phyloP scores from a whole-genome alignment of 2,113 vertebrate species.

The Cyanoliseus patagonus region DNA sequence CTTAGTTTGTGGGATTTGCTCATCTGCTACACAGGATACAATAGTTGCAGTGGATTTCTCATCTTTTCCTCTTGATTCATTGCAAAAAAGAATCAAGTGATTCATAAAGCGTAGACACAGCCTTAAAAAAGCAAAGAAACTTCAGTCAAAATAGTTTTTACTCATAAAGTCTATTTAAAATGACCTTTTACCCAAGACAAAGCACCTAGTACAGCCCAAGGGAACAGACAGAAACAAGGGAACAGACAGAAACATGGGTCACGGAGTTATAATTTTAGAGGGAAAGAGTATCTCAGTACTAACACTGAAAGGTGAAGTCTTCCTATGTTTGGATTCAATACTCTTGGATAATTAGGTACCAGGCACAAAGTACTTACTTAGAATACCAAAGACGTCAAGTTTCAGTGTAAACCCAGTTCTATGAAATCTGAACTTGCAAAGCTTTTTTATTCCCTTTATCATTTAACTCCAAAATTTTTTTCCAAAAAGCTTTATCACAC shows the following conservation, averaged over 20 bases:
- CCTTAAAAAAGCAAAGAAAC: slow-evolving; percentile 57
- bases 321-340: background rate
- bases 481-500: background rate
- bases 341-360: background rate
- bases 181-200: background rate
- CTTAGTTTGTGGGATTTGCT: background rate
- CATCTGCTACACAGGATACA: background rate
- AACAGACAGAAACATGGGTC: background rate
- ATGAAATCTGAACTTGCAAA: background rate
- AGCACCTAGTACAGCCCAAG: background rate
- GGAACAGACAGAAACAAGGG: background rate
- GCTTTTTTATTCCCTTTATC: background rate
- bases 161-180: background rate
- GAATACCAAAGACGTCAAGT: background rate
- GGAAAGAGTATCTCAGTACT: background rate
- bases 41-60: background rate
- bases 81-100: slow-evolving; percentile 20
- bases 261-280: background rate
- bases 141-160: background rate
- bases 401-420: background rate
- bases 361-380: background rate
- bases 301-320: background rate
- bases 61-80: slow-evolving; percentile 30
- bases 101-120: slow-evolving; percentile 59
- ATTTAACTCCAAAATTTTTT: background rate